phyloP scores from a whole-genome alignment of 1,140 invertebrate species.

The Agrypnia vestita region DNA sequence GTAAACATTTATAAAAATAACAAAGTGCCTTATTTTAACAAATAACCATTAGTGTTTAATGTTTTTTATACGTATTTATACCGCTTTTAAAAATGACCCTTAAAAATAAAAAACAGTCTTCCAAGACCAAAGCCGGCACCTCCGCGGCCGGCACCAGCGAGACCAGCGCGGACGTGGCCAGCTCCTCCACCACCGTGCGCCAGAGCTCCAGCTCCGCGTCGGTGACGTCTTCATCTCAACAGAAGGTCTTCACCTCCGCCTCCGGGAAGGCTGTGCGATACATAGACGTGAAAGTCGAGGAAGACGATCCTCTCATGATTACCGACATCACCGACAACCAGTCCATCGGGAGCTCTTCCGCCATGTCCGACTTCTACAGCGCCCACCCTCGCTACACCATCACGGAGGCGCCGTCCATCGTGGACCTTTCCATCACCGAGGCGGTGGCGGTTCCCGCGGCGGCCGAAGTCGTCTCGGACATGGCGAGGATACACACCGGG shows the following conservation, averaged over 20 bases:
- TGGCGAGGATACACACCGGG: constrained; percentile 67
- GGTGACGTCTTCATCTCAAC: constrained; percentile 66
- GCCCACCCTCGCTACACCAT: constrained; percentile 72
- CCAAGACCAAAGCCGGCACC: constrained; percentile 32
- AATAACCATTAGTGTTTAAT: constrained; percentile 29
- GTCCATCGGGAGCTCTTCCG: constrained; percentile 69
- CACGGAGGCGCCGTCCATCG: constrained; percentile 71
- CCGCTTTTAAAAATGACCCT: constrained; percentile 53
- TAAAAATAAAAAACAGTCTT: constrained; percentile 56
- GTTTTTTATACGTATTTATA: constrained; percentile 40
- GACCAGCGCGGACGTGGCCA: constrained; percentile 30
- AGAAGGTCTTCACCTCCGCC: constrained; percentile 67
- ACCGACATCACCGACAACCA: constrained; percentile 71
- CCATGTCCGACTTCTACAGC: constrained; percentile 70
- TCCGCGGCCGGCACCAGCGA: constrained; percentile 43
- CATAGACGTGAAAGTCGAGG: constrained; percentile 72
- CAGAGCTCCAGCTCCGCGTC: constrained; percentile 57
- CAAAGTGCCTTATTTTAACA: constrained; percentile 52
- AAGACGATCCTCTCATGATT: constrained; percentile 72
- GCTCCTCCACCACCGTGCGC: constrained; percentile 37
- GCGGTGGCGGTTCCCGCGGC: constrained; percentile 64
- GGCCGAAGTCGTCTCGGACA: constrained; percentile 68
- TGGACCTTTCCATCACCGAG: constrained; percentile 63
- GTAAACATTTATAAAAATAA: constrained; percentile 11
- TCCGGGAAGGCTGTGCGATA: constrained; percentile 72